Percentiles rank a stretch among this genome's conserved stretches.
Conservation (phyloP, 2,888 invertebrate genomes). For the Endotricha flammealis region DNA sequence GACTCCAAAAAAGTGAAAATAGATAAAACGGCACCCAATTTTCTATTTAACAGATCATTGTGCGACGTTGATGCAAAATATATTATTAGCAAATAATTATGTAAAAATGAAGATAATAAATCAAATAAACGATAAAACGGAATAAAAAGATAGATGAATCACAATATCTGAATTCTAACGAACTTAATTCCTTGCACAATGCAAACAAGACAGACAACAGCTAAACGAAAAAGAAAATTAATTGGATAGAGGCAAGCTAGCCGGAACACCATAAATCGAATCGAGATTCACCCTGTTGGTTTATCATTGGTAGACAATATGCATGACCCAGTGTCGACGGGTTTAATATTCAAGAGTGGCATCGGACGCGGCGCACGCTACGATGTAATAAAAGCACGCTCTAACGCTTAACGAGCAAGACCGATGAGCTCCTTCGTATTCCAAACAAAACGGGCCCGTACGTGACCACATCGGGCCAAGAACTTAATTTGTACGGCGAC, state of each 20-base stretch:
- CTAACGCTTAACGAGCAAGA: conserved; percentile 71
- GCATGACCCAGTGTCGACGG: conserved; percentile 62
- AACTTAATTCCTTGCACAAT: neutral
- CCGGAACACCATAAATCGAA: conserved; percentile 31
- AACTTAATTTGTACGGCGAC: conserved; percentile 58
- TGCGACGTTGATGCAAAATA: too few relatives aligned
- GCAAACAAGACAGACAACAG: neutral
- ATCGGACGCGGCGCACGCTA: conserved; percentile 62
- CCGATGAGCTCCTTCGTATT: conserved; percentile 75
- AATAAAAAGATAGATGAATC: too few relatives aligned
- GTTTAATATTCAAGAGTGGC: conserved; percentile 72
- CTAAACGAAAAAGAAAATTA: neutral
- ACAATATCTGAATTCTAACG: too few relatives aligned
- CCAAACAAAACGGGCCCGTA: conserved; percentile 69
- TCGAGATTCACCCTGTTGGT: conserved; percentile 37
- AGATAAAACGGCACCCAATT: too few relatives aligned
- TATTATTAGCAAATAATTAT: too few relatives aligned
- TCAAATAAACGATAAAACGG: too few relatives aligned
- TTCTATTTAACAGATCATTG: too few relatives aligned
- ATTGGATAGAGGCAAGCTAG: conserved; percentile 4
- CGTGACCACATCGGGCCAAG: conserved; percentile 65
- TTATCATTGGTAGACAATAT: conserved; percentile 57
- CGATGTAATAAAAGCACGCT: conserved; percentile 75
- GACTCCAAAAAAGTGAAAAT: too few relatives aligned
- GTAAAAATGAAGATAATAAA: too few relatives aligned